Evolutionary conservation across 2,113 vertebrate genomes (phyloP).

Genomic region (Tichodroma muraria): DNA sequence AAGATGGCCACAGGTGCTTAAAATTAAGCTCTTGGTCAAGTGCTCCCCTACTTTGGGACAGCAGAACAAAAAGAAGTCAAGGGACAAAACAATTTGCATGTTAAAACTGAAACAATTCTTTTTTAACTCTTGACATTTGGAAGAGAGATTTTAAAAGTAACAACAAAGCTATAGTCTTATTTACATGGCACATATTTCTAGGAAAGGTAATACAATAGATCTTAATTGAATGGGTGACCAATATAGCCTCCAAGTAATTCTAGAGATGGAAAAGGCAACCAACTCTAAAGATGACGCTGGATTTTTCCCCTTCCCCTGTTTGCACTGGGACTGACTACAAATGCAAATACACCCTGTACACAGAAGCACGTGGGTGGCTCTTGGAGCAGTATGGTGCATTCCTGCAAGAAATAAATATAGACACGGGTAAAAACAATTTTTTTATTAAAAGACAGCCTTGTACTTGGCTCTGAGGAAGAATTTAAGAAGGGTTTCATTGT

Average conservation of each 20-base stretch:
- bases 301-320: not conserved
- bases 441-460: conserved; percentile 57
- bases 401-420: conserved; percentile 64
- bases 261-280: not conserved
- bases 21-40: not conserved
- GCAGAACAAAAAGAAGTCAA: not conserved
- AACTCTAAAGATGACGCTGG: not conserved
- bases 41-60: not conserved
- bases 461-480: conserved; percentile 58
- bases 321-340: conserved; percentile 26
- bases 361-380: conserved; percentile 67
- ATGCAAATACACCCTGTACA: conserved; percentile 46
- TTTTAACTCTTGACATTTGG: not conserved
- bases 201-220: not conserved
- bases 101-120: not conserved
- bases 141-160: not conserved
- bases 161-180: not conserved
- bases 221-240: not conserved
- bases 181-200: not conserved
- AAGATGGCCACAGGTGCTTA: not conserved
- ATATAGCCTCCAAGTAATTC: not conserved
- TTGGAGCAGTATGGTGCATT: conserved; percentile 65
- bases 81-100: not conserved
- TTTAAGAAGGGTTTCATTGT: conserved; percentile 48
- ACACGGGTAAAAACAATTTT: conserved; percentile 59